A percentile compares a stretch with the other conserved stretches of the same genome.
These are phyloP conservation scores for Mixornis gularis DNA, from an alignment of 2,113 vertebrate genomes.

Conservation along the genomic window DNA sequence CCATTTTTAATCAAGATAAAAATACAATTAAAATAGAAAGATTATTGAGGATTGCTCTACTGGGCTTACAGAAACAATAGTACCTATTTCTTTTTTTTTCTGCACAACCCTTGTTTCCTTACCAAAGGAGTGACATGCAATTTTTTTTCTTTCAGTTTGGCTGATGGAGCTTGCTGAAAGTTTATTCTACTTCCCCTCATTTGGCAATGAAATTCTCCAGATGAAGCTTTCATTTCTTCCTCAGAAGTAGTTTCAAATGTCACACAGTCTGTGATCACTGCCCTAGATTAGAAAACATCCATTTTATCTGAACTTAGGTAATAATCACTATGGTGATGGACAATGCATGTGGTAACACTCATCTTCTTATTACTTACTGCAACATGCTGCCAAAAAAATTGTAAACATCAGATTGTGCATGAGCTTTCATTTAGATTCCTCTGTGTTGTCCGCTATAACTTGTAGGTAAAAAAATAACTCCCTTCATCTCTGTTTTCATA, in stretches of 20 bases:
- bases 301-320: background rate
- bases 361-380: background rate
- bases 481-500: background rate
- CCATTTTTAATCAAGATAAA: background rate
- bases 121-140: background rate
- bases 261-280: accelerated
- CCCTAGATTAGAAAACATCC: background rate
- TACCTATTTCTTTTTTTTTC: background rate
- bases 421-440: background rate
- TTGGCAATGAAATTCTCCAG: background rate
- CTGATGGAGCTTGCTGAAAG: background rate
- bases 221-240: background rate
- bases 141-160: background rate
- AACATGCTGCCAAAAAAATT: background rate
- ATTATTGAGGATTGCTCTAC: background rate
- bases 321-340: background rate
- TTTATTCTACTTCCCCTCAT: background rate
- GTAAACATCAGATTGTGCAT: background rate
- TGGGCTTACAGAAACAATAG: background rate
- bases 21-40: background rate
- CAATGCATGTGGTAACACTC: background rate
- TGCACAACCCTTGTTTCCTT: background rate
- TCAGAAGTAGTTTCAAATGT: background rate
- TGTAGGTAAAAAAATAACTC: background rate
- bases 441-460: background rate